A percentile compares a stretch with the other conserved stretches of the same genome.
Evolutionary conservation across 2,888 invertebrate genomes (phyloP).

Genomic region (Andrena chrysosceles): DNA sequence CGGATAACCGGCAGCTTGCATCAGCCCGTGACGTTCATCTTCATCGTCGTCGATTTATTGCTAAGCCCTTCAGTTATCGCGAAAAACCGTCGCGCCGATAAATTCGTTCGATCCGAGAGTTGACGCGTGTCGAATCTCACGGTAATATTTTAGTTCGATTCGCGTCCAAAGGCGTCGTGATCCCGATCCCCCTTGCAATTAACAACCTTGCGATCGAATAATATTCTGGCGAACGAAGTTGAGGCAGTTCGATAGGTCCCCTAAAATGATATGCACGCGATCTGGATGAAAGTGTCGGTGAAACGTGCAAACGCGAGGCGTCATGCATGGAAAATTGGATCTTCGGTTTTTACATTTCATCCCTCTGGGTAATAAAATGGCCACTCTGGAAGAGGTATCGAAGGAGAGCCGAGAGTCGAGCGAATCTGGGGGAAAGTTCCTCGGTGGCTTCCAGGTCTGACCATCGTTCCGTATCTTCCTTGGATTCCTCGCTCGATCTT

Average conservation of each 20-base stretch:
- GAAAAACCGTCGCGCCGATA: background rate
- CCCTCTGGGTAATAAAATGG: conserved; percentile 16
- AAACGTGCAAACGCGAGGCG: background rate
- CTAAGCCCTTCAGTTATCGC: background rate
- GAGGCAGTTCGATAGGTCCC: conserved; percentile 1
- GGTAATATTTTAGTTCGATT: conserved; percentile 4
- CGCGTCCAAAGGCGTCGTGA: background rate
- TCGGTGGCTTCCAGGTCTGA: conserved; percentile 12
- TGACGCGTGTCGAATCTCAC: background rate
- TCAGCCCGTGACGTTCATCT: background rate
- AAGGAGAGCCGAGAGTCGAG: background rate
- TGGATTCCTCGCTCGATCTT: conserved; percentile 63
- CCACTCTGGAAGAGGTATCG: conserved; percentile 3
- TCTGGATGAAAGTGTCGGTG: background rate
- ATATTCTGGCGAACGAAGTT: background rate
- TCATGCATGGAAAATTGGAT: conserved; percentile 23
- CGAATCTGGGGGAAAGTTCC: conserved; percentile 47
- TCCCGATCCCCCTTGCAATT: background rate
- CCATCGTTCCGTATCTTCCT: conserved; percentile 47
- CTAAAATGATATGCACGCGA: background rate
- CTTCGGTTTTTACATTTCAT: conserved; percentile 11
- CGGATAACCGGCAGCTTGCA: background rate
- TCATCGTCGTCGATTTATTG: background rate
- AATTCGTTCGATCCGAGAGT: background rate
- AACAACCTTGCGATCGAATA: background rate